Conservation (phyloP, 2,113 vertebrate genomes). For the Piaya cayana region DNA sequence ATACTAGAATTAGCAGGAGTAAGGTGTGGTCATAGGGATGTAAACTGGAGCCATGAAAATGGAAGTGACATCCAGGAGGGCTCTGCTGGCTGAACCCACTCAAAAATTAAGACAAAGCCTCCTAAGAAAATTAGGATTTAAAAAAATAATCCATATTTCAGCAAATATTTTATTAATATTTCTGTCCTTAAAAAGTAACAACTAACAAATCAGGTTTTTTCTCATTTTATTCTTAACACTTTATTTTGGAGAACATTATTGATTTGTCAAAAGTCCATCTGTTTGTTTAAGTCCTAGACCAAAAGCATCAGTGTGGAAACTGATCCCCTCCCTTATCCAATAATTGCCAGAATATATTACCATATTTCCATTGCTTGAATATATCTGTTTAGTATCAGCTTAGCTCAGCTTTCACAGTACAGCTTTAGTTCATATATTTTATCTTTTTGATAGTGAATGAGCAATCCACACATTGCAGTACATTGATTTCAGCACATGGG, state of each 20-base stretch:
- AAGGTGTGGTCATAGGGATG: background rate
- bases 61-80: background rate
- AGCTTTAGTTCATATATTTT: constrained; percentile 68
- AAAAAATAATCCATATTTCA: constrained; percentile 15
- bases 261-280: constrained; percentile 71
- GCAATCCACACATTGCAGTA: constrained; percentile 67
- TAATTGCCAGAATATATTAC: constrained; percentile 64
- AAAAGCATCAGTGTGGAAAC: constrained; percentile 60
- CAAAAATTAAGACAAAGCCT: background rate
- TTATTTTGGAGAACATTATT: constrained; percentile 58
- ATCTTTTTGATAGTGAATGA: constrained; percentile 65
- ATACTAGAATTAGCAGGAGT: background rate
- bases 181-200: constrained; percentile 8
- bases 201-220: constrained; percentile 26
- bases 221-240: constrained; percentile 50
- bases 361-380: constrained; percentile 63
- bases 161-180: constrained; percentile 55
- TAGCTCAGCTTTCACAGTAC: constrained; percentile 65
- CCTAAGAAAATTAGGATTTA: background rate
- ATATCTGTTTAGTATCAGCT: constrained; percentile 63
- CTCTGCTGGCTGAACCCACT: background rate
- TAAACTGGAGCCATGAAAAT: background rate
- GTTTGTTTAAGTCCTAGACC: constrained; percentile 64
- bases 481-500: constrained; percentile 68
- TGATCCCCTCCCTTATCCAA: constrained; percentile 53